phyloP scores from a whole-genome alignment of 2,888 invertebrate species.

The Meganola albula region DNA sequence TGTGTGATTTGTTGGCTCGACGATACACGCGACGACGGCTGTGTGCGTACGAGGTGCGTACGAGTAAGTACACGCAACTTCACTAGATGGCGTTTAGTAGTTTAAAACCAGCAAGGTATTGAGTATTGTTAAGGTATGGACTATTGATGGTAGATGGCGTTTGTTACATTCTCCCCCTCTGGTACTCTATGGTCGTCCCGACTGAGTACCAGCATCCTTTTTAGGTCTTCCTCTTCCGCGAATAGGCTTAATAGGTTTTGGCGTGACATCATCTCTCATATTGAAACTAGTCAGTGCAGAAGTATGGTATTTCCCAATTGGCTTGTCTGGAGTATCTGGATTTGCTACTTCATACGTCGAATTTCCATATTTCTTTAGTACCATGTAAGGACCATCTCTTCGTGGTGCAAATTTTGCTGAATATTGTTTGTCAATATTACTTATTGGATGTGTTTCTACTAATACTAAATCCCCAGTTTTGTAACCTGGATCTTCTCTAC shows the following conservation, averaged over 20 bases:
- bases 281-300: slow-evolving; percentile 6
- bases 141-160: too few relatives aligned
- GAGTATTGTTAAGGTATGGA: too few relatives aligned
- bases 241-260: slow-evolving; percentile 1
- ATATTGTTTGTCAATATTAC: slow-evolving; percentile 2
- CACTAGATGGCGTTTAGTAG: too few relatives aligned
- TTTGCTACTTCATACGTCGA: slow-evolving; percentile 5
- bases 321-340: not conserved
- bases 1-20: too few relatives aligned
- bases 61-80: too few relatives aligned
- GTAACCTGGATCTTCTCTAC: slow-evolving; percentile 3
- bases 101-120: too few relatives aligned
- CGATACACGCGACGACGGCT: too few relatives aligned
- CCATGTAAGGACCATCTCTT: slow-evolving; percentile 4
- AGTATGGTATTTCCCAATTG: slow-evolving; percentile 7
- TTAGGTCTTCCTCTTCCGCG: not conserved
- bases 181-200: slow-evolving; percentile 6
- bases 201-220: slow-evolving; percentile 4
- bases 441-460: not conserved
- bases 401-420: slow-evolving; percentile 3
- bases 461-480: slow-evolving; percentile 2
- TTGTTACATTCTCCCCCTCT: slow-evolving; percentile 8
- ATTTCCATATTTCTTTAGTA: slow-evolving; percentile 1
- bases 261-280: not conserved
- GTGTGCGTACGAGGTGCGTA: too few relatives aligned